phyloP scores from a whole-genome alignment of 2,888 invertebrate genomes.

The Hirtodrosophila histrioides region DNA sequence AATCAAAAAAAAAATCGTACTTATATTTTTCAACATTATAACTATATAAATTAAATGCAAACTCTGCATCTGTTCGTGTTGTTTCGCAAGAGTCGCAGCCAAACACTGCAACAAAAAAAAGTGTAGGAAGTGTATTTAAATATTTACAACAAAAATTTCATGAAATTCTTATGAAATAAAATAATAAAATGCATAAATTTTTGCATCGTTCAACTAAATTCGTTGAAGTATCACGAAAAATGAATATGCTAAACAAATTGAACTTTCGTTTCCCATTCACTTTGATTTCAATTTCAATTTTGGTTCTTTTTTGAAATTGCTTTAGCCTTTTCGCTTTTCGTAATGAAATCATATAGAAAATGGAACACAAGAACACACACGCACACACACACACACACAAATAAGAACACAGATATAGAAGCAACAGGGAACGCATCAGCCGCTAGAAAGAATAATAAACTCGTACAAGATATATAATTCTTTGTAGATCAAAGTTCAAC shows the following conservation, averaged over 20 bases:
- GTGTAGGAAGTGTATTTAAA: constrained; percentile 22
- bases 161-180: no score
- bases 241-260: constrained; percentile 52
- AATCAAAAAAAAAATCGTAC: constrained; percentile 35
- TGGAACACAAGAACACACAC: constrained; percentile 36
- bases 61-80: constrained; percentile 38
- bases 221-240: constrained; percentile 38
- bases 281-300: constrained; percentile 2
- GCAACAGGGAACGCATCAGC: constrained; percentile 20
- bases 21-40: constrained; percentile 14
- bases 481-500: constrained; percentile 68
- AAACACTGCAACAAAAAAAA: background rate
- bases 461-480: constrained; percentile 34
- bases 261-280: constrained; percentile 66
- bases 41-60: constrained; percentile 31
- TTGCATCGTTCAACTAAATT: constrained; percentile 14
- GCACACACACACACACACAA: background rate
- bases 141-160: background rate
- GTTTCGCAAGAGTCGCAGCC: constrained; percentile 10
- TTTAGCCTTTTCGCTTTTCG: constrained; percentile 29
- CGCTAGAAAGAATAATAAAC: constrained; percentile 5
- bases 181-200: no score
- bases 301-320: constrained; percentile 5
- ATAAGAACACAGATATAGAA: background rate
- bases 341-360: constrained; percentile 63